These are phyloP conservation scores for Phylloscopus collybita DNA, from an alignment of 2,797 vertebrate species.

Conservation along the genomic window DNA sequence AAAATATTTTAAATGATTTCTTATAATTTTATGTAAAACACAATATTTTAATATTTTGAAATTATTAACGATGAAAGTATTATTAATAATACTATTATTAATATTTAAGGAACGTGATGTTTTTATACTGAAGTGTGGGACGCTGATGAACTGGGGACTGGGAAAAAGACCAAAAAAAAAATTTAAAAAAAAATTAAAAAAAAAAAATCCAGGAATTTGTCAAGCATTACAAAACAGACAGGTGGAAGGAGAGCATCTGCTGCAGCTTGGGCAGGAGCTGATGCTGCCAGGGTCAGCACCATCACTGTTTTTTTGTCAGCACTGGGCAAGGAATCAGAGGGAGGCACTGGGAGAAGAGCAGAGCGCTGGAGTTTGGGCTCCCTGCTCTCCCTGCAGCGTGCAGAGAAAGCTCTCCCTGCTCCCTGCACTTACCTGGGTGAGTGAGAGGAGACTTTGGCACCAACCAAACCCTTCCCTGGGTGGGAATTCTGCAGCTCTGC, in stretches of 20 bases:
- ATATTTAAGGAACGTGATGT: neutral
- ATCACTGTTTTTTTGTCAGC: neutral
- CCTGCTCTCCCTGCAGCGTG: neutral
- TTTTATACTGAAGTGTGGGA: neutral
- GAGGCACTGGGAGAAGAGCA: neutral
- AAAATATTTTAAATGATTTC: no score
- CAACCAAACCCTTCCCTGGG: neutral
- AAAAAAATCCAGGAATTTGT: neutral
- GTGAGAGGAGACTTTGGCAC: neutral
- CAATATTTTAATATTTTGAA: no score
- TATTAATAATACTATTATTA: no score
- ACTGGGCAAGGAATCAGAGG: neutral
- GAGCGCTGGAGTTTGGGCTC: neutral
- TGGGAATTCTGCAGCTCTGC: neutral
- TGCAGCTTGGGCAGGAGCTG: neutral
- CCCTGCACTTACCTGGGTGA: rapidly evolving
- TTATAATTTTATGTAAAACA: no score
- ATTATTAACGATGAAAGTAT: no score
- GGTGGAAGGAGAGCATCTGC: slow-evolving; percentile 8
- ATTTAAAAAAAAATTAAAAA: no score
- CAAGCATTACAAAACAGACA: neutral
- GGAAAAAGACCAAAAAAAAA: no score
- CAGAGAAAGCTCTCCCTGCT: neutral
- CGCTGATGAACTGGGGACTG: neutral
- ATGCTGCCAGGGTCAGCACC: neutral